Percentiles rank a stretch among this genome's conserved stretches.
Conservation (phyloP, 2,797 vertebrate species). For the Malurus leucopterus region DNA sequence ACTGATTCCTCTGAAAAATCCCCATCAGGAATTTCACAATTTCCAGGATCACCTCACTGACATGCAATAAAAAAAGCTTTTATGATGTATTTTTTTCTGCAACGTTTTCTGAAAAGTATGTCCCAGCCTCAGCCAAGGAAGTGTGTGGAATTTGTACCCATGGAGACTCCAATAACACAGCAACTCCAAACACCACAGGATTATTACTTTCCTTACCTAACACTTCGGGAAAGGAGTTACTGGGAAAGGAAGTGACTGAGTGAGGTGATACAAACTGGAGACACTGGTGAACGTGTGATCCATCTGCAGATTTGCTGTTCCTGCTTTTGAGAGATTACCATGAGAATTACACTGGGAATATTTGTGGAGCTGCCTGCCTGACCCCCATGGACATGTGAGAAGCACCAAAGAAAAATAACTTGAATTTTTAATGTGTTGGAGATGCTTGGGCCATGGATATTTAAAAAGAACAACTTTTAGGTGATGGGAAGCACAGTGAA, state of each 20-base stretch:
- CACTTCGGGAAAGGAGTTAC: background rate
- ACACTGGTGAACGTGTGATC: background rate
- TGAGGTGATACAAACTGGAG: background rate
- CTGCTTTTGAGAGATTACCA: background rate
- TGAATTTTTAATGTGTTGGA: background rate
- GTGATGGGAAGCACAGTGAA: background rate
- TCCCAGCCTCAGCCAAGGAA: constrained; percentile 18
- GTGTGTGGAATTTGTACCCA: constrained; percentile 49
- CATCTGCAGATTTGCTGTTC: background rate
- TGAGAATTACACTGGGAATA: rapidly evolving
- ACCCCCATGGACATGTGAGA: background rate
- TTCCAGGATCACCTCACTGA: background rate
- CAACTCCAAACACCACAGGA: constrained; percentile 10
- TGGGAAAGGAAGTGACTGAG: background rate
- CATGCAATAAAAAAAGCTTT: background rate
- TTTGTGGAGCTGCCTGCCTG: background rate
- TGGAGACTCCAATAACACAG: constrained; percentile 56
- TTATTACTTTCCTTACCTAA: constrained; percentile 29
- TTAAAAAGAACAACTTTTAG: background rate
- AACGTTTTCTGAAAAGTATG: constrained; percentile 30
- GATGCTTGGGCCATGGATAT: background rate
- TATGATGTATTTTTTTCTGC: background rate
- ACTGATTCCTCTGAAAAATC: background rate
- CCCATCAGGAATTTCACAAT: background rate
- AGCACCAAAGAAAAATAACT: background rate